These are phyloP conservation scores for Anas bernieri DNA, from an alignment of 2,797 vertebrate species.

Conservation along the genomic window DNA sequence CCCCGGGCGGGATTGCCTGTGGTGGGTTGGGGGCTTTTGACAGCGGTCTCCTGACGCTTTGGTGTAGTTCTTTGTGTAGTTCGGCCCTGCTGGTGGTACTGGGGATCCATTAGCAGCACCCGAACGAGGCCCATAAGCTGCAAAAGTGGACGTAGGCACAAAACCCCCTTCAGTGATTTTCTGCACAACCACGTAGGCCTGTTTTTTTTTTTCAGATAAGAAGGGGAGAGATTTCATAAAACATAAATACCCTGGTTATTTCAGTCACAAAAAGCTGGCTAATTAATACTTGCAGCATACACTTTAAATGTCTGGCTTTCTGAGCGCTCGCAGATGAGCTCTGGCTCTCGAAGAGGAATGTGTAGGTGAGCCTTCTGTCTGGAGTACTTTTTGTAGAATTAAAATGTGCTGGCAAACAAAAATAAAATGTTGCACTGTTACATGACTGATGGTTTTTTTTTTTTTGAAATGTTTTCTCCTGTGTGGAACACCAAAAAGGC, in stretches of 20 bases:
- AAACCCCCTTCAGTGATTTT: neutral
- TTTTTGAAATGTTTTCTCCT: neutral
- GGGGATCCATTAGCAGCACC: neutral
- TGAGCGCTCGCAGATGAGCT: neutral
- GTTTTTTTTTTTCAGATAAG: neutral
- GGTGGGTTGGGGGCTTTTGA: neutral
- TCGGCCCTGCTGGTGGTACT: neutral
- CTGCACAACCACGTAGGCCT: neutral
- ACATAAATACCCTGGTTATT: neutral
- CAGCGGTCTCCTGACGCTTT: neutral
- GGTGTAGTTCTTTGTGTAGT: neutral
- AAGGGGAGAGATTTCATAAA: neutral
- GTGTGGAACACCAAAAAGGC: neutral
- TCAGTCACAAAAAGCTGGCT: neutral
- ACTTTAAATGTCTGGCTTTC: neutral
- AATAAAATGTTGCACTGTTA: neutral
- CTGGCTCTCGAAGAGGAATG: neutral
- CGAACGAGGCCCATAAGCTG: neutral
- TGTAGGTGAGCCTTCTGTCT: slow-evolving; percentile 24
- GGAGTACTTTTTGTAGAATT: neutral
- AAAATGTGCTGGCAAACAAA: neutral
- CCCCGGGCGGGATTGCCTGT: neutral
- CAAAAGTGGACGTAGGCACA: neutral
- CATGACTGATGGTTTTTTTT: neutral
- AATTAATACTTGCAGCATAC: neutral